These are phyloP conservation scores for Itoplectis maculator DNA, from an alignment of 2,888 invertebrate genomes.

Conservation along the genomic window DNA sequence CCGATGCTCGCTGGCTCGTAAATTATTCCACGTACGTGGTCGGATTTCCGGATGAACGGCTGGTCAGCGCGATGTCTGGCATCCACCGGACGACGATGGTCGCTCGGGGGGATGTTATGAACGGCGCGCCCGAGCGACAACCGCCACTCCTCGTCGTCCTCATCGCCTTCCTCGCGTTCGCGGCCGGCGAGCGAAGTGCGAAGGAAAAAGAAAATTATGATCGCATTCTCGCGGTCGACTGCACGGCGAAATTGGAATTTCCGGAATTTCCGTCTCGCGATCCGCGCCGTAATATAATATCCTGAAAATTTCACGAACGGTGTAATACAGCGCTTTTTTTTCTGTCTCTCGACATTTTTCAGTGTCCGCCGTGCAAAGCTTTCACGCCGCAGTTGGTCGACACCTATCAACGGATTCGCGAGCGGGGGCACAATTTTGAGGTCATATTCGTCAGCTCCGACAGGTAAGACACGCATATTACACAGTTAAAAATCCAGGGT, in stretches of 20 bases:
- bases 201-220: constrained; percentile 47
- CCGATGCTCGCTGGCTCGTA: constrained; percentile 56
- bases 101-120: constrained; percentile 46
- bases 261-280: constrained; percentile 35
- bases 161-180: constrained; percentile 6
- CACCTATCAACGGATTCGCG: constrained; percentile 90
- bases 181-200: constrained; percentile 19
- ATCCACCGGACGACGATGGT: constrained; percentile 40
- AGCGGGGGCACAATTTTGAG: constrained; percentile 90
- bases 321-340: constrained; percentile 30
- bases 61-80: constrained; percentile 48
- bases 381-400: constrained; percentile 92
- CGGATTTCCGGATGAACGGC: constrained; percentile 65
- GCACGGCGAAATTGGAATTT: constrained; percentile 57
- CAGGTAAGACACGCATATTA: constrained; percentile 87
- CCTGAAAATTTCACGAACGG: constrained; percentile 25
- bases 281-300: constrained; percentile 42
- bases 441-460: constrained; percentile 95
- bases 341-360: constrained; percentile 77
- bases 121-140: constrained; percentile 38
- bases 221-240: constrained; percentile 58
- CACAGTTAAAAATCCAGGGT: too few species aligned
- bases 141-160: constrained; percentile 18
- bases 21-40: constrained; percentile 68
- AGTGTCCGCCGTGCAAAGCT: constrained; percentile 95